Base-by-base conservation (phyloP, 2,888 invertebrate species). In the Pristionchus arcanus region DNA sequence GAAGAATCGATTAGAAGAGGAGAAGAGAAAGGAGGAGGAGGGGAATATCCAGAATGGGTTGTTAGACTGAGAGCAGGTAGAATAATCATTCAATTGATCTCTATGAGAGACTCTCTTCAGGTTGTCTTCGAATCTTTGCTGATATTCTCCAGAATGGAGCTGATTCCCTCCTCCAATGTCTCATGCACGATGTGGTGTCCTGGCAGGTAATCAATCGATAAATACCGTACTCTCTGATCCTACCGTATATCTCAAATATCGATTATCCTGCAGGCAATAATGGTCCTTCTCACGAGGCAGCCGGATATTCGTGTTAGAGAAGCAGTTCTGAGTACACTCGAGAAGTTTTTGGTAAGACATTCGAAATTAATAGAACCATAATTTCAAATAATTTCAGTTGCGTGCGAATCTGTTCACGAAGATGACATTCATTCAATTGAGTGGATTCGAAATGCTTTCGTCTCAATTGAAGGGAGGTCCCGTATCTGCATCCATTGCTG, bases 381-480 rank as follows among this genome's bases (percentile, higher is more conserved):
- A 49, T 42, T 42, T 53, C 5, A 59, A n/a, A 21, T 71, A 34
- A 71, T 55, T 66, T 71, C 77, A 93, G 93, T 90, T 92, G 31
- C 93, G 94, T 25, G 92, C 91, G 31, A 90, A 91, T n/a, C 87
- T 89, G 11, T 91, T 91, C 49, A 90, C 92, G 49, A 92, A 92
- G 59, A 89, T 91, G 81, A 91, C 91, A 59, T 94, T 94, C 83
- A 90, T 93, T 77, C 90, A 91, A 28, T 86, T 91, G 81, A 90
- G 92, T 81, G 94, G 94, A 55, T 95, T 94, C 89, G 88, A 92
- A 5, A 91, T 95, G 77, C 90, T 95, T 37, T 93, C 94, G 19
- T 93, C 93, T 15, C 94, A 95, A 90, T 88, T 95, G 25, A 88
- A 91, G 53, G 90, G 91, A n/a, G 89, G 91, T 42, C 91, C 90